phyloP scores from a whole-genome alignment of 1,140 invertebrate genomes.

The Copidosoma floridanum region DNA sequence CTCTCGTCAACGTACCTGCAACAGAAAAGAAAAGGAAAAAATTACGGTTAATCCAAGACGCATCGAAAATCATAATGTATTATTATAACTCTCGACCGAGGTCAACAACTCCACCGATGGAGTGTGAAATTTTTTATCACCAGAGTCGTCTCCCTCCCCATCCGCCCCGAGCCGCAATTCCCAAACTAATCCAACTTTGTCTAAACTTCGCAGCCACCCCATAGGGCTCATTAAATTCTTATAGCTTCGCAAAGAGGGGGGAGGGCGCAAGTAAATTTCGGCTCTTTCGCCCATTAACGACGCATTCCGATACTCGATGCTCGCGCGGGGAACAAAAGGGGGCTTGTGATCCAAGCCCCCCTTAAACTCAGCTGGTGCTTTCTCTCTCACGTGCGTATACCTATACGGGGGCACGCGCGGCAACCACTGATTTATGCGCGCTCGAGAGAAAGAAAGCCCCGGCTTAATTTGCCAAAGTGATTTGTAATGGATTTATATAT shows the following conservation, averaged over 20 bases:
- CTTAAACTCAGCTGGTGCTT: too few species aligned
- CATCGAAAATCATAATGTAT: neutral
- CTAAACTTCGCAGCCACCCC: neutral
- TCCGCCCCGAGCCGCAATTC: neutral
- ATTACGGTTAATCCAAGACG: neutral
- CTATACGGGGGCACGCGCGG: too few species aligned
- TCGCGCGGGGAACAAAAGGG: too few species aligned
- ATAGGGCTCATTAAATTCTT: too few species aligned
- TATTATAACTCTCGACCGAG: too few species aligned
- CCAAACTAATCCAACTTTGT: neutral
- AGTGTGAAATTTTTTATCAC: too few species aligned
- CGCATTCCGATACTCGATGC: too few species aligned
- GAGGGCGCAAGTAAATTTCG: neutral
- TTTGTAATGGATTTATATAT: constrained; percentile 14
- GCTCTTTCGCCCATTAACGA: neutral
- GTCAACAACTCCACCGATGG: too few species aligned
- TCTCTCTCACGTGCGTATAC: too few species aligned
- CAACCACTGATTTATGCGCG: constrained; percentile 2
- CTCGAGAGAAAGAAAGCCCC: too few species aligned
- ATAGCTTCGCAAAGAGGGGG: neutral
- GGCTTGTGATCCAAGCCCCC: too few species aligned
- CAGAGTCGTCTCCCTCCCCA: neutral
- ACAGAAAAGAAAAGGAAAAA: neutral
- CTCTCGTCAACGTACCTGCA: constrained; percentile 11
- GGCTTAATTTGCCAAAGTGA: constrained; percentile 25